These are phyloP conservation scores for Drosophila anceps DNA, from an alignment of 2,888 invertebrate genomes.

Conservation along the genomic window DNA sequence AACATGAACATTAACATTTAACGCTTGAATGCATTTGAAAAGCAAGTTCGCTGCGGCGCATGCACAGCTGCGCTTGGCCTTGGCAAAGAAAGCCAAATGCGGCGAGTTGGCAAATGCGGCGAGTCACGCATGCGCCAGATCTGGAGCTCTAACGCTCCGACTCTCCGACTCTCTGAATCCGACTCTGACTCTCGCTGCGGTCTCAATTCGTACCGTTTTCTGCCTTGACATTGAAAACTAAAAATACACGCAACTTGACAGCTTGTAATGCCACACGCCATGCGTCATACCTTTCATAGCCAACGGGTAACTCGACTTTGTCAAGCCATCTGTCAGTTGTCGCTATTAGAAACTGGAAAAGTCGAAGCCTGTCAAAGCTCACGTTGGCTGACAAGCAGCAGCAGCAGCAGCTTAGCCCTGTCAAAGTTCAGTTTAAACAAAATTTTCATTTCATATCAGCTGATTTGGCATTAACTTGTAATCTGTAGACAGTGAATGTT, in stretches of 20 bases:
- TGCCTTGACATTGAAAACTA: conserved; percentile 50
- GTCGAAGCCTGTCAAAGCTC: background rate
- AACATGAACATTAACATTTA: conserved; percentile 43
- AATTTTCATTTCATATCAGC: background rate
- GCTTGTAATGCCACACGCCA: conserved; percentile 10
- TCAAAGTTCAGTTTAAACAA: background rate
- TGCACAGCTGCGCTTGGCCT: conserved; percentile 21
- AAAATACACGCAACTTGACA: conserved; percentile 11
- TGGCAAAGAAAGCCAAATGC: conserved; percentile 48
- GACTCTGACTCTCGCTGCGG: background rate
- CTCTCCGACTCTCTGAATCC: too few species aligned
- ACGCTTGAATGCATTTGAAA: conserved; percentile 51
- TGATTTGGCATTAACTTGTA: too few species aligned
- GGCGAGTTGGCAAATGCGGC: conserved; percentile 7
- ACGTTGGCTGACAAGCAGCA: background rate
- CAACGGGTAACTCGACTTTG: background rate
- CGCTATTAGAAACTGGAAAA: too few species aligned
- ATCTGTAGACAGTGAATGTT: too few species aligned
- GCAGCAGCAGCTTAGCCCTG: background rate
- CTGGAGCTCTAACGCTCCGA: background rate
- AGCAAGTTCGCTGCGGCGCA: conserved; percentile 15
- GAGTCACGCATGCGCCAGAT: conserved; percentile 11
- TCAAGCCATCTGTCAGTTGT: background rate
- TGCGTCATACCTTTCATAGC: background rate
- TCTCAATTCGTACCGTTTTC: conserved; percentile 1